Evolutionary conservation across 2,888 invertebrate species (phyloP), one percentile per base, ranked within the genome.

Genomic region (Sthenelais limicola): DNA sequence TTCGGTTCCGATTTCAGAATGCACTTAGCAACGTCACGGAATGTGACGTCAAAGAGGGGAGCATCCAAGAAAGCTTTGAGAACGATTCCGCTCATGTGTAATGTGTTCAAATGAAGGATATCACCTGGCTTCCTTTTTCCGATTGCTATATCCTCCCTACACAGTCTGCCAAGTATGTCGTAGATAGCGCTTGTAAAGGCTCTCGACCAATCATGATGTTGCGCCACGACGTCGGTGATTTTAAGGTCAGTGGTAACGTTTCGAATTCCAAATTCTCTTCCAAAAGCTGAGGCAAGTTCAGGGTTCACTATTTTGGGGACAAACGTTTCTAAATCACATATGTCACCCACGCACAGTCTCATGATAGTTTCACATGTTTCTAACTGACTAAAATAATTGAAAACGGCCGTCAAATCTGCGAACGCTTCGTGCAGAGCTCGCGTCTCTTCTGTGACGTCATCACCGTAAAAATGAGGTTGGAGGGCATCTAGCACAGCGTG

Each of bases 401-500:
- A 68, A 1, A 68, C 24, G 24, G 68, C 68, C 4, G 49, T 68
- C 12, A 68, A 52, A 24, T 68, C 68, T 1, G 49, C 68, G 24
- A 68, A 68, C 1, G 49, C 21, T 33, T 68, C 68, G 21, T 68
- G 68, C 33, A 68, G 26, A 21, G 68, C 68, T 15, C 51, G 49
- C 15, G 48, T 30, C 21, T 68, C 49, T 3, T 48, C 49, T 9
- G 3, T 38, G 3, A 21, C 35, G 12, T 38, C 15, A 4, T 38
- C 38, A 12, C 38, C 38, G 35, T 51, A 30, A 26, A 48, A 68
- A 15, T 43, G 3, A 12, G 68, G 68, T 21, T 68, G 49, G 49
- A 68, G 49, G 18, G 51, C 68, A 33, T 68, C 68, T 15, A 68
- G 51, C 7, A 68, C 51, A 1, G 68, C 68, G 26, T 68, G 68